These are phyloP conservation scores for Poeciliopsis retropinna DNA, from an alignment of 2,113 vertebrate genomes.

Conservation along the genomic window DNA sequence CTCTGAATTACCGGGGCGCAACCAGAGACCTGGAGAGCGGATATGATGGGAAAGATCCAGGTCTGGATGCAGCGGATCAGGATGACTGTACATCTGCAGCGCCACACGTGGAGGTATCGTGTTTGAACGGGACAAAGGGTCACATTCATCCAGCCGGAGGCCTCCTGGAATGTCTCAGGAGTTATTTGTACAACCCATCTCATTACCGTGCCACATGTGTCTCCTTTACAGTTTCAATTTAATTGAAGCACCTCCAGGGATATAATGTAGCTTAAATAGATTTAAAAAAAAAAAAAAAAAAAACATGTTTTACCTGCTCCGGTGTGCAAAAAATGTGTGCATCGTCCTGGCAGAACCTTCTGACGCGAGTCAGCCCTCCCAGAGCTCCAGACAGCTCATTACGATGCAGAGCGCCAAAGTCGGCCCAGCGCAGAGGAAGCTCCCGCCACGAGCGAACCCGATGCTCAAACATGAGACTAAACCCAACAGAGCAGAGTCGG, in stretches of 20 bases:
- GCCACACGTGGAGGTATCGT: conserved; percentile 47
- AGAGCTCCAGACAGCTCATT: conserved; percentile 87
- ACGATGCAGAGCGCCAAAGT: conserved; percentile 92
- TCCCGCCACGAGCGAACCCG: conserved; percentile 91
- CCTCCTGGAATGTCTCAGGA: conserved; percentile 64
- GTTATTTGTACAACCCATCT: conserved; percentile 49
- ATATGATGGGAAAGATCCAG: conserved; percentile 31
- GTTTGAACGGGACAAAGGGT: conserved; percentile 62
- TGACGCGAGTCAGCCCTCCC: conserved; percentile 86
- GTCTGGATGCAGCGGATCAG: conserved; percentile 20
- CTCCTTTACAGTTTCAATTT: conserved; percentile 1
- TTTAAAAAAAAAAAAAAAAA: too few species aligned
- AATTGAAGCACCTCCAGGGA: background rate
- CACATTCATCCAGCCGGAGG: conserved; percentile 53
- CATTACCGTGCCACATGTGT: conserved; percentile 44
- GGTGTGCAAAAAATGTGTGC: conserved; percentile 92
- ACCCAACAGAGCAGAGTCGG: conserved; percentile 13
- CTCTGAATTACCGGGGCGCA: conserved; percentile 17
- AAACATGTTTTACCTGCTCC: conserved; percentile 82
- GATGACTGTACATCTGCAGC: conserved; percentile 30
- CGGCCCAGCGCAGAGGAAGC: conserved; percentile 89
- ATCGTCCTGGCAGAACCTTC: conserved; percentile 91
- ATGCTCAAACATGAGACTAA: conserved; percentile 92
- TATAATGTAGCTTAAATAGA: background rate
- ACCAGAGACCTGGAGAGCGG: conserved; percentile 14